A percentile compares a stretch with the other conserved stretches of the same genome.
phyloP scores from a whole-genome alignment of 2,113 vertebrate genomes.

The Cyprinodon tularosa region DNA sequence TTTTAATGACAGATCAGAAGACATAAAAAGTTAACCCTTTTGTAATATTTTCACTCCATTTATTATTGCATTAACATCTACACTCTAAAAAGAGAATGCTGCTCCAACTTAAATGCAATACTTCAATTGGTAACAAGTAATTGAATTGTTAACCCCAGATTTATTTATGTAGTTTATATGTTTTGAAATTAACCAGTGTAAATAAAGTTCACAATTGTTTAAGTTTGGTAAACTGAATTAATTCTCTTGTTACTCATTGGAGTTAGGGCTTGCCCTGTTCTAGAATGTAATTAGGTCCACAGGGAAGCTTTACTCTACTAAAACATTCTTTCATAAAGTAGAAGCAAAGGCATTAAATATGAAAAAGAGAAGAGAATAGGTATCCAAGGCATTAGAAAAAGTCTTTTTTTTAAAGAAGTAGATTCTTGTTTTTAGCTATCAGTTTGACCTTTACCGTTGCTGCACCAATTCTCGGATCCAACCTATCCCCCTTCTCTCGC shows the following conservation, averaged over 20 bases:
- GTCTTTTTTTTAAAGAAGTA: conserved; percentile 2
- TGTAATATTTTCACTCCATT: too few relatives aligned
- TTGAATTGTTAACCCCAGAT: too few relatives aligned
- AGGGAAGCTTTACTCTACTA: background rate
- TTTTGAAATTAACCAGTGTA: too few relatives aligned
- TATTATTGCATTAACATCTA: background rate
- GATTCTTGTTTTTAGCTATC: background rate
- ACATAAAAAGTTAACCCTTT: too few relatives aligned
- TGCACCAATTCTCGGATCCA: background rate
- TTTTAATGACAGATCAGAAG: background rate
- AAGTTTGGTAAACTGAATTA: too few relatives aligned
- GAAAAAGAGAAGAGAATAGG: background rate
- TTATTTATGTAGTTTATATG: too few relatives aligned
- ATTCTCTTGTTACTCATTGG: too few relatives aligned
- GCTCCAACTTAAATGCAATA: too few relatives aligned
- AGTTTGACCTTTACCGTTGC: background rate
- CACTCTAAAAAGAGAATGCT: too few relatives aligned
- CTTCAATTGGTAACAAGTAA: too few relatives aligned
- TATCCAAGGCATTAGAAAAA: background rate
- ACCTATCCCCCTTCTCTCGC: background rate
- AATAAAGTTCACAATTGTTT: too few relatives aligned
- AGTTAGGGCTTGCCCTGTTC: too few relatives aligned
- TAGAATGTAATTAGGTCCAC: background rate
- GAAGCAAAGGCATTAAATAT: background rate
- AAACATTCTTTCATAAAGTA: background rate